Percentiles rank a stretch among this genome's conserved stretches.
These are phyloP conservation scores for Luperina testacea DNA, from an alignment of 2,888 invertebrate species.

Conservation along the genomic window DNA sequence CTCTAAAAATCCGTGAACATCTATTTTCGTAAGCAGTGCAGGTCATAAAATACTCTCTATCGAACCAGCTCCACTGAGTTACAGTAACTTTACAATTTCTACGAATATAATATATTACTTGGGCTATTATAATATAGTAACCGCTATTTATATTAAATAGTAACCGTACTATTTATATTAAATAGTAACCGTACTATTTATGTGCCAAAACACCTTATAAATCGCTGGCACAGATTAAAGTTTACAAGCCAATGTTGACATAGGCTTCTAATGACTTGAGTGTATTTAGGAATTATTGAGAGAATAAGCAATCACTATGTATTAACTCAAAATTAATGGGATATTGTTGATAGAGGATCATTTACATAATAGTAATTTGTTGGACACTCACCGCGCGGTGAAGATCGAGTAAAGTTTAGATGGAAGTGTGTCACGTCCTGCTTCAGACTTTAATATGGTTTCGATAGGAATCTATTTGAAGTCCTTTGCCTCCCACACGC, in stretches of 20 bases:
- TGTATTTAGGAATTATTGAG: constrained; percentile 60
- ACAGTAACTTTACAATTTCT: constrained; percentile 30
- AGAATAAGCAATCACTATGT: constrained; percentile 51
- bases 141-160: too few species aligned
- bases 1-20: background rate
- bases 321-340: constrained; percentile 52
- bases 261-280: constrained; percentile 45
- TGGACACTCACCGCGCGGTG: constrained; percentile 26
- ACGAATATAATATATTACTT: constrained; percentile 32
- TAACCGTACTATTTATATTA: too few species aligned
- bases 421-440: constrained; percentile 28
- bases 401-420: background rate
- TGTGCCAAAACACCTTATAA: constrained; percentile 58
- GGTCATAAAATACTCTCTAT: constrained; percentile 24
- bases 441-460: constrained; percentile 24
- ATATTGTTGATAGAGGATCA: constrained; percentile 60
- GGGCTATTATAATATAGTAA: too few species aligned
- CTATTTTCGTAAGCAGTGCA: constrained; percentile 18
- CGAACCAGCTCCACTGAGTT: constrained; percentile 30
- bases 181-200: too few species aligned
- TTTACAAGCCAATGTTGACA: constrained; percentile 54
- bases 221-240: constrained; percentile 56
- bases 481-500: constrained; percentile 43
- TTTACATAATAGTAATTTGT: constrained; percentile 60
- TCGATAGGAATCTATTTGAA: constrained; percentile 44